A percentile compares a stretch with the other conserved stretches of the same genome.
Evolutionary conservation across 2,888 invertebrate genomes (phyloP).

Genomic region (Horisme vitalbata): DNA sequence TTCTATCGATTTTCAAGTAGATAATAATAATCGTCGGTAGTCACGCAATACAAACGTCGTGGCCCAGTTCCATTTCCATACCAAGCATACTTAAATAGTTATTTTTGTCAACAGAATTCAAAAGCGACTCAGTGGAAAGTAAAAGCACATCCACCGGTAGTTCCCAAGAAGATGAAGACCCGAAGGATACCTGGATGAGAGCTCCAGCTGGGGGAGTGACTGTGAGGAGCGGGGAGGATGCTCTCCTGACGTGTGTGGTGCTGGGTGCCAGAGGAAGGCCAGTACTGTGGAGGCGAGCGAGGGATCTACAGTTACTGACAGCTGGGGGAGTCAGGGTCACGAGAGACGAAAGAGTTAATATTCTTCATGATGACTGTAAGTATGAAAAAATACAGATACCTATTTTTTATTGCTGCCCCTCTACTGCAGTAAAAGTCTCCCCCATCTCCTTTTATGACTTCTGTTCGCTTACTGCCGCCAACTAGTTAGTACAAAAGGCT

Average conservation of each 20-base stretch:
- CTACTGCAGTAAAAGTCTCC: too few species aligned
- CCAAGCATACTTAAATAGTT: neutral
- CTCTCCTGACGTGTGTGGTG: slow-evolving; percentile 91
- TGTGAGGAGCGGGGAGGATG: slow-evolving; percentile 86
- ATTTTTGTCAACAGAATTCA: slow-evolving; percentile 48
- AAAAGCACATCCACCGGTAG: slow-evolving; percentile 57
- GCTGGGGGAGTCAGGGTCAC: slow-evolving; percentile 90
- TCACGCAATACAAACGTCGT: neutral
- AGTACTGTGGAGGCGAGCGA: slow-evolving; percentile 89
- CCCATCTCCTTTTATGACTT: too few species aligned
- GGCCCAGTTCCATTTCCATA: too few species aligned
- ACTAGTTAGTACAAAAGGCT: too few species aligned
- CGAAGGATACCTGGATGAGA: slow-evolving; percentile 67
- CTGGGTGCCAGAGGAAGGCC: slow-evolving; percentile 87
- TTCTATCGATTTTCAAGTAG: too few species aligned
- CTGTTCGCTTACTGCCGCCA: too few species aligned
- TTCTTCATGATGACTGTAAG: slow-evolving; percentile 91
- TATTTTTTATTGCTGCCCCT: too few species aligned
- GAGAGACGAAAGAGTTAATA: slow-evolving; percentile 87
- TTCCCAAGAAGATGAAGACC: slow-evolving; percentile 61
- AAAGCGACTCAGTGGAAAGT: slow-evolving; percentile 52
- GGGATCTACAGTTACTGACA: slow-evolving; percentile 87
- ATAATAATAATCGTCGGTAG: neutral
- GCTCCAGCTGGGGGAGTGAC: slow-evolving; percentile 66
- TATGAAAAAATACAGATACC: too few species aligned